Conservation (phyloP, 2,113 vertebrate species). For the Amphiprion percula region DNA sequence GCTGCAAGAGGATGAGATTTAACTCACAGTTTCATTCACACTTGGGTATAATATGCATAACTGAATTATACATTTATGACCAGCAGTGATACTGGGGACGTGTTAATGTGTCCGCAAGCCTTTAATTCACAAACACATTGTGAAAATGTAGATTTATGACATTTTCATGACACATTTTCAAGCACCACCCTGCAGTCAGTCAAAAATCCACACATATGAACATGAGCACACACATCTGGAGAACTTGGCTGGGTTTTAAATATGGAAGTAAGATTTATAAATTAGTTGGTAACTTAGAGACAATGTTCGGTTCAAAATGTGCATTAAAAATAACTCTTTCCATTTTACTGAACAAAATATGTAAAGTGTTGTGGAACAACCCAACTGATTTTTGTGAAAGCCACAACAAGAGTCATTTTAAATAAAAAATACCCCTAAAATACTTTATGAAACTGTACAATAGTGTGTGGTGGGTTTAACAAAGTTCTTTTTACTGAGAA, state of each 20-base stretch:
- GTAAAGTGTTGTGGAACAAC: background rate
- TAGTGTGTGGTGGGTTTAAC: too few species aligned
- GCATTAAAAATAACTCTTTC: too few species aligned
- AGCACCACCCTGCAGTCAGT: conserved; percentile 11
- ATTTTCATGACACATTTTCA: background rate
- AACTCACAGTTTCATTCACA: background rate
- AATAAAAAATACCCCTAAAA: background rate
- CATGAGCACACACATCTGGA: conserved; percentile 4
- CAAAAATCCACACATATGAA: background rate
- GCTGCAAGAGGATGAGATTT: background rate
- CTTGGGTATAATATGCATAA: background rate
- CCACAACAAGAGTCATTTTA: background rate
- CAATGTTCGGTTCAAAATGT: too few species aligned
- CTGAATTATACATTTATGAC: conserved; percentile 34
- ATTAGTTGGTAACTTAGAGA: background rate
- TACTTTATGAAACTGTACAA: too few species aligned
- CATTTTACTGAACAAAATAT: background rate
- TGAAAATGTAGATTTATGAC: conserved; percentile 34
- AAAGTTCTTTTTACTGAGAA: too few species aligned
- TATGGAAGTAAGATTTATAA: background rate
- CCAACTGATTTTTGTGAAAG: background rate
- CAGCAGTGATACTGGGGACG: background rate
- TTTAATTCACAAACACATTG: conserved; percentile 6
- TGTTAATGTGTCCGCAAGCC: background rate
- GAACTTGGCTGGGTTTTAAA: background rate